Base-by-base conservation (phyloP, 2,888 invertebrate genomes). In the Drosophila borealis region DNA sequence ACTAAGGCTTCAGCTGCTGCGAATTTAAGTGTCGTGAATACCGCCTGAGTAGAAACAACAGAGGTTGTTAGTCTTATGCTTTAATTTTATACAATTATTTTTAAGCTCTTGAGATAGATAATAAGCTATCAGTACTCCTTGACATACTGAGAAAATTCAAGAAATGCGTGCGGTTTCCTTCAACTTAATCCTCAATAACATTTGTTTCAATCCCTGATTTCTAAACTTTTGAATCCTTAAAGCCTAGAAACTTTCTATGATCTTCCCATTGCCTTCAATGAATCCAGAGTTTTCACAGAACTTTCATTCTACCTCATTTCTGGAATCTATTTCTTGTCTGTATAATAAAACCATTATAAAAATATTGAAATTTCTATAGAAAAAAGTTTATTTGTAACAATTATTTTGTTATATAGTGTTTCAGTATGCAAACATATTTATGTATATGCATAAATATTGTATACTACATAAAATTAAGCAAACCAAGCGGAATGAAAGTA, bases 401-500 rank as follows among this genome's bases (percentile, higher is more conserved):
- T 78, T 54, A 48, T 59, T 67, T 61, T 81, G 59, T 61, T 39
- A 57, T 55, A 64, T 59, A 51, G 21, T 29, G 29, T 65, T 69
- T 62, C 49, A 59, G 64, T 84, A 73, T 83, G 80, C 78, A 83
- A 83, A 87, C 84, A 87, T 87, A 83, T 70, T 61, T 67, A 41
- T 61, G 34, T 62, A 45, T 77, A 55, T 49, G 39, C 45, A 50
- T 34, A 45, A 29, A 17, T 33, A 44, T 36, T 72, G 14, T 49
- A 48, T 42, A 42, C 19, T 61, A 48, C 56, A 42, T 56, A 37
- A 64, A 59, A 70, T 45, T 34, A 62, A 51, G 44, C 44, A 54
- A 45, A 44, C 14, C 17, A 41, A 63, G 55, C 33, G 72, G 72
- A 75, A 77, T 78, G 55, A 59, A 51, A 49, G 25, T 55, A 49